Conservation (phyloP, 2,797 vertebrate species). For the Selene dorsalis region DNA sequence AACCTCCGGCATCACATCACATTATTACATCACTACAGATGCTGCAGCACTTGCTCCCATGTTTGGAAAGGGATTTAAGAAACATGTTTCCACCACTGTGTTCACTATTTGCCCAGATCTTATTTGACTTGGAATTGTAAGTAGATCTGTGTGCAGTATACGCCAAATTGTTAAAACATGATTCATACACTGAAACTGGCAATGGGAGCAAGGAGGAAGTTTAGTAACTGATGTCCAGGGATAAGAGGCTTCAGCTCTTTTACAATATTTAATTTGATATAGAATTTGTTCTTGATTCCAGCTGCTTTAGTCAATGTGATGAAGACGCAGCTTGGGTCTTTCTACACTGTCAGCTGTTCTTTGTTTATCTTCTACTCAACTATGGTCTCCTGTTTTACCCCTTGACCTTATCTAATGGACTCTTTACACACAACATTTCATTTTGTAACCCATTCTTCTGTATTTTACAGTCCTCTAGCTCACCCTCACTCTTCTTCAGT, state of each 20-base stretch:
- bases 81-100: background rate
- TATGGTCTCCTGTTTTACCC: background rate
- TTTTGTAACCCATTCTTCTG: background rate
- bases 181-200: background rate
- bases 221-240: background rate
- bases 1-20: background rate
- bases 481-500: background rate
- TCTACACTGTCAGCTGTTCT: background rate
- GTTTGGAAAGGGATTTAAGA: background rate
- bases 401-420: background rate
- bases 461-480: background rate
- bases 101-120: background rate
- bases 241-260: background rate
- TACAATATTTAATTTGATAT: too few relatives aligned
- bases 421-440: background rate
- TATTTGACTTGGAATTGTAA: background rate
- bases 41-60: background rate
- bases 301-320: background rate
- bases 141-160: background rate
- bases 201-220: background rate
- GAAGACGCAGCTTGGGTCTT: background rate
- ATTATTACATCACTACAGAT: too few relatives aligned
- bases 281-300: background rate
- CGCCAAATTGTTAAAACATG: background rate
- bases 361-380: background rate